These are phyloP conservation scores for Odiellus spinosus DNA, from an alignment of 2,888 invertebrate species.

Conservation along the genomic window DNA sequence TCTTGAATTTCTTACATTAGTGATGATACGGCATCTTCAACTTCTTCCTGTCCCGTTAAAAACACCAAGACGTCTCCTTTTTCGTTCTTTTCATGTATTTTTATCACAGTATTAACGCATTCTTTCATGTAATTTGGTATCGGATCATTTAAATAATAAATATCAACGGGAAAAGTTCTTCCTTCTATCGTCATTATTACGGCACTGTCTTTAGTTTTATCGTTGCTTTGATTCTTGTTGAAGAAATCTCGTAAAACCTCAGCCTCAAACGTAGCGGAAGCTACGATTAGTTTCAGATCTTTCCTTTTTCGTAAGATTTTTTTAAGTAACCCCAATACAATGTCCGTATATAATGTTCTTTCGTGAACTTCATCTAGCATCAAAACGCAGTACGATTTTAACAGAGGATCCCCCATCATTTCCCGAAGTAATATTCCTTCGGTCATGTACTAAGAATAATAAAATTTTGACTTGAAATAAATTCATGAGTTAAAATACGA, in stretches of 20 bases:
- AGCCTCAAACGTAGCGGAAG: conserved; percentile 92
- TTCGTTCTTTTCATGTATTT: conserved; percentile 56
- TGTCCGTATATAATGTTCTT: conserved; percentile 77
- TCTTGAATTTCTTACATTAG: no score
- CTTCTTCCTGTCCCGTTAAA: conserved; percentile 86
- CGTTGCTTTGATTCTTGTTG: conserved; percentile 35
- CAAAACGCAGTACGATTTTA: conserved; percentile 71
- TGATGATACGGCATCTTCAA: conserved; percentile 46
- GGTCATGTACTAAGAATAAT: conserved; percentile 71
- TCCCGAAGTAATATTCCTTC: conserved; percentile 88
- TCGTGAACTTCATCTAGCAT: conserved; percentile 94
- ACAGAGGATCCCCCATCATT: conserved; percentile 83
- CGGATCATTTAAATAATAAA: conserved; percentile 66
- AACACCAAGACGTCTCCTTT: conserved; percentile 82
- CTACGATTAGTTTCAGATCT: conserved; percentile 65
- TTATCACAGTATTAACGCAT: conserved; percentile 69
- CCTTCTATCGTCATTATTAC: conserved; percentile 76
- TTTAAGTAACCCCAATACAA: conserved; percentile 78
- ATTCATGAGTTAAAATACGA: background rate
- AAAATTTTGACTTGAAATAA: background rate
- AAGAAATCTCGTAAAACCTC: conserved; percentile 66
- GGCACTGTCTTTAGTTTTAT: conserved; percentile 45
- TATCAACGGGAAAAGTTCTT: conserved; percentile 66
- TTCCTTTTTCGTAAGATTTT: conserved; percentile 73
- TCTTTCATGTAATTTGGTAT: conserved; percentile 76